Percentiles rank a stretch among this genome's conserved stretches.
phyloP scores from a whole-genome alignment of 1,140 invertebrate genomes.

The Drosophila ananassae region DNA sequence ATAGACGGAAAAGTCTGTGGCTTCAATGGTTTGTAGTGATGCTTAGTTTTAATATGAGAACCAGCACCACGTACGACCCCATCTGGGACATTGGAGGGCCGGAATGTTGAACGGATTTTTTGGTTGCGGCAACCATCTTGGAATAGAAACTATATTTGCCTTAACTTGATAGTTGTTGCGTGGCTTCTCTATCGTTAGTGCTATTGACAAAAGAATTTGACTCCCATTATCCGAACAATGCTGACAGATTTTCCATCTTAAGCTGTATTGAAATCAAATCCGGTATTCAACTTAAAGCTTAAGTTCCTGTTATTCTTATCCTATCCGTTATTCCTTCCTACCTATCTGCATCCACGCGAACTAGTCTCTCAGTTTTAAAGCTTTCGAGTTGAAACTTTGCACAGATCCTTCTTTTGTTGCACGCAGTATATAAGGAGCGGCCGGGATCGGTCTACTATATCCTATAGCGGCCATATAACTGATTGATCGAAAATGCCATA shows the following conservation, averaged over 20 bases:
- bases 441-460: too few relatives aligned
- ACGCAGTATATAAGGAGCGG: too few relatives aligned
- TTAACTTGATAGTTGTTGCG: not conserved
- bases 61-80: slow-evolving; percentile 25
- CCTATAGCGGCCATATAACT: too few relatives aligned
- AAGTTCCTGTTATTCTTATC: too few relatives aligned
- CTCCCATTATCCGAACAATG: slow-evolving; percentile 24
- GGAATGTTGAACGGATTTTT: slow-evolving; percentile 15
- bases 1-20: not conserved
- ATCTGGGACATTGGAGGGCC: slow-evolving; percentile 1
- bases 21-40: not conserved
- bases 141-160: slow-evolving; percentile 4
- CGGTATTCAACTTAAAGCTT: not conserved
- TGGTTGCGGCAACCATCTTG: slow-evolving; percentile 12
- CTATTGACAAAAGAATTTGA: too few relatives aligned
- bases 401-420: too few relatives aligned
- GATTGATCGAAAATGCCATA: too few relatives aligned
- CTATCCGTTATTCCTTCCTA: too few relatives aligned
- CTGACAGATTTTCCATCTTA: slow-evolving; percentile 2
- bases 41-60: slow-evolving; percentile 31
- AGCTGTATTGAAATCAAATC: slow-evolving; percentile 52
- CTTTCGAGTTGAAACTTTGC: too few relatives aligned
- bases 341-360: too few relatives aligned
- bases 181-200: too few relatives aligned
- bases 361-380: too few relatives aligned